Percentiles rank a stretch among this genome's conserved stretches.
Evolutionary conservation across 2,888 invertebrate species (phyloP).

Genomic region (Drosophila borborema): DNA sequence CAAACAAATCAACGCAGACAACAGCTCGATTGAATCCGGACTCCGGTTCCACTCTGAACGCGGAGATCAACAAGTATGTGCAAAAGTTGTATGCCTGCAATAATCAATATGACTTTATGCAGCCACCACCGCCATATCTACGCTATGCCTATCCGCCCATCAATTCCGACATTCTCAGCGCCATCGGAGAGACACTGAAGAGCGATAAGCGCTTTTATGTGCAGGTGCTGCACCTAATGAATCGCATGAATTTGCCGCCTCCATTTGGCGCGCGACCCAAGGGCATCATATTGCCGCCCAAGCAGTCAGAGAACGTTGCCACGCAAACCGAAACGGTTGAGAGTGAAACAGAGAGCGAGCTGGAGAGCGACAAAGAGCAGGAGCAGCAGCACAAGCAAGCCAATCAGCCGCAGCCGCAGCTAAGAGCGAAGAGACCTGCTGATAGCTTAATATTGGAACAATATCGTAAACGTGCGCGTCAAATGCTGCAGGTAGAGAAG

Average conservation of each 20-base stretch:
- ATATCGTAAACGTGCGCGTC: conserved; percentile 72
- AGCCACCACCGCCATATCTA: conserved; percentile 91
- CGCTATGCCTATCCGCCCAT: conserved; percentile 93
- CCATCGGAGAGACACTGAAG: conserved; percentile 91
- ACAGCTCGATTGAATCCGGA: conserved; percentile 27
- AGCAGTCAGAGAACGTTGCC: conserved; percentile 28
- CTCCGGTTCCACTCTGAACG: conserved; percentile 82
- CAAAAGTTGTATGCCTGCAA: conserved; percentile 88
- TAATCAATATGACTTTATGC: conserved; percentile 88
- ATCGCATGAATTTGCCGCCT: conserved; percentile 95
- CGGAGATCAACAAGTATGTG: conserved; percentile 85
- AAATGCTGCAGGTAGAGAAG: conserved; percentile 60
- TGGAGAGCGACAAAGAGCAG: conserved; percentile 82
- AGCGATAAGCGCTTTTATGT: conserved; percentile 93
- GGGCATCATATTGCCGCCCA: conserved; percentile 9
- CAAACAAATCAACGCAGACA: conserved; percentile 60
- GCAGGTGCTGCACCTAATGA: conserved; percentile 96
- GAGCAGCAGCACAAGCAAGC: background rate
- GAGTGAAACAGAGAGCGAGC: conserved; percentile 77
- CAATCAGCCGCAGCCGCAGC: background rate
- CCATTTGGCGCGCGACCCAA: conserved; percentile 88
- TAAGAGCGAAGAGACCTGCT: conserved; percentile 17
- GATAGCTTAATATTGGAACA: conserved; percentile 51
- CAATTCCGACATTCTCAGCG: conserved; percentile 89
- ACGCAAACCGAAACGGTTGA: conserved; percentile 77